Evolutionary conservation across 2,888 invertebrate genomes (phyloP).

Genomic region (Trissoscelio sp.): DNA sequence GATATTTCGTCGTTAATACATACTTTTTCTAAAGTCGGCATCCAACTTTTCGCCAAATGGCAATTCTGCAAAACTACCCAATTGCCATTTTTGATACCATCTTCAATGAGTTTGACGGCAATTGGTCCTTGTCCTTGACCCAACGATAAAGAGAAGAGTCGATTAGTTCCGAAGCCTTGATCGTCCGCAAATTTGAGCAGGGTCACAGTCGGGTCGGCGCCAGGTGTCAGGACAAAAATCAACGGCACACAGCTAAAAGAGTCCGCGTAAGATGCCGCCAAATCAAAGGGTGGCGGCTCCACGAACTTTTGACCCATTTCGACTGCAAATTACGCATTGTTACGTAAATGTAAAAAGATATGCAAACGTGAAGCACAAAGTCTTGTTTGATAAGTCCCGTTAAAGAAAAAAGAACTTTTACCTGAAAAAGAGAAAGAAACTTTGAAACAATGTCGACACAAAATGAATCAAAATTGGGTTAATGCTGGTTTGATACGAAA

Average conservation of each 20-base stretch:
- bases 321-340: conserved; percentile 80
- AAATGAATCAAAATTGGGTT: conserved; percentile 13
- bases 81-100: conserved; percentile 92
- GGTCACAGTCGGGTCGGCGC: conserved; percentile 96
- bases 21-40: conserved; percentile 93
- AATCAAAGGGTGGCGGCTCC: conserved; percentile 95
- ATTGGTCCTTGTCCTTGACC: conserved; percentile 96
- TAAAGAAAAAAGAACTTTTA: background rate
- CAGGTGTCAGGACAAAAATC: conserved; percentile 96
- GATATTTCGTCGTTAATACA: background rate
- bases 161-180: conserved; percentile 92
- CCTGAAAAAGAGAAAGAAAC: background rate
- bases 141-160: conserved; percentile 92
- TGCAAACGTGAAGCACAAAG: background rate
- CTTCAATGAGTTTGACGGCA: conserved; percentile 93
- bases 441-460: background rate
- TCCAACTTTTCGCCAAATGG: conserved; percentile 97
- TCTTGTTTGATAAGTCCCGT: background rate
- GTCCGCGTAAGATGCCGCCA: conserved; percentile 92
- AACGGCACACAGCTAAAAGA: conserved; percentile 94
- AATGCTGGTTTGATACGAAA: conserved; percentile 8
- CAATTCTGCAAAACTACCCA: conserved; percentile 99
- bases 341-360: conserved; percentile 15
- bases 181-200: conserved; percentile 96
- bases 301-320: conserved; percentile 92